Evolutionary conservation across 1,140 invertebrate species (phyloP).

Genomic region (Neodiprion pinetum): DNA sequence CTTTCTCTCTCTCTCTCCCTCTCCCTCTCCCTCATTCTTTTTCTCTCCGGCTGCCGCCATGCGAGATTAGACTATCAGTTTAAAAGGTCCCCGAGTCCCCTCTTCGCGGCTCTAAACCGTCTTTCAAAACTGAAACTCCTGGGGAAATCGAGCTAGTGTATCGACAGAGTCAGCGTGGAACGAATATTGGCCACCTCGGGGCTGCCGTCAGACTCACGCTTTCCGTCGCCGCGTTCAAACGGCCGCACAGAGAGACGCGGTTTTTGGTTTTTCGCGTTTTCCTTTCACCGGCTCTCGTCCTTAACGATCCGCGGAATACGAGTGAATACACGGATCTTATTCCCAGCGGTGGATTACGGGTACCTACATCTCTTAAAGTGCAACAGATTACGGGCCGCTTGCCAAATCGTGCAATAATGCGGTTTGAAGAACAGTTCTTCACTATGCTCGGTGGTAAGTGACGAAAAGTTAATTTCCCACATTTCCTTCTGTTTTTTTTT

Average conservation of each 20-base stretch:
- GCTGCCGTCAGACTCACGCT: neutral
- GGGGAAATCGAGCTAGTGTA: neutral
- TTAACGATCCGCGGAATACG: too few species aligned
- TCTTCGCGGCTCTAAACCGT: neutral
- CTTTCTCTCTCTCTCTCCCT: too few species aligned
- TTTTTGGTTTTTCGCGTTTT: too few species aligned
- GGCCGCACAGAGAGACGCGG: too few species aligned
- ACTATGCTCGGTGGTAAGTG: neutral
- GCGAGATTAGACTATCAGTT: neutral
- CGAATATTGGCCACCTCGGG: neutral
- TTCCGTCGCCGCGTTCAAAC: too few species aligned
- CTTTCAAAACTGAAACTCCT: constrained; percentile 5
- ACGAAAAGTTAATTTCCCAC: neutral
- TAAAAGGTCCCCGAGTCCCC: neutral
- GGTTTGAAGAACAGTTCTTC: neutral
- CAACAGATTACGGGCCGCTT: too few species aligned
- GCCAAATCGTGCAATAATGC: neutral
- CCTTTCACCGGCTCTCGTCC: too few species aligned
- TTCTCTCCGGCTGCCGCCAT: neutral
- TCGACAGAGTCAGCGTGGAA: neutral
- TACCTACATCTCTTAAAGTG: too few species aligned
- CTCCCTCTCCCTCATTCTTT: too few species aligned
- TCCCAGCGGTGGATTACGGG: too few species aligned
- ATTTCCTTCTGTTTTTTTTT: neutral
- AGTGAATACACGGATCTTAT: too few species aligned